Conservation (phyloP, 2,797 vertebrate species). For the Sebastes iracundus region DNA sequence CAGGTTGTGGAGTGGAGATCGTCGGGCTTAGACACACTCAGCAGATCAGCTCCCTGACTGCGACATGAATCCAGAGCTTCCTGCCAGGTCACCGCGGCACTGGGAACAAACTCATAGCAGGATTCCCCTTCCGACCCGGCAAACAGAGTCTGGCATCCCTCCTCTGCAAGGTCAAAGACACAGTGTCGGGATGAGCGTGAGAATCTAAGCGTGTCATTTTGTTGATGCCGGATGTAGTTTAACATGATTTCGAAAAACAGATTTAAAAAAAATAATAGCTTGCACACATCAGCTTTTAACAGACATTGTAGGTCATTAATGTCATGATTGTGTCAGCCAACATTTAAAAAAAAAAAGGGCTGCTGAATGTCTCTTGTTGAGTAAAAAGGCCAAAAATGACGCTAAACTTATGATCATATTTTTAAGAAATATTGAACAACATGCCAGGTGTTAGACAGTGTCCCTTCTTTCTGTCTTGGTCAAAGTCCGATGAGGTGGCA, state of each 20-base stretch:
- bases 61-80: constrained; percentile 91
- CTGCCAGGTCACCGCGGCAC: constrained; percentile 89
- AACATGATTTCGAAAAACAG: neutral
- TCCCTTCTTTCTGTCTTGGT: constrained; percentile 84
- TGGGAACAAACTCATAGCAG: constrained; percentile 92
- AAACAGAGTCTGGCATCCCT: constrained; percentile 87
- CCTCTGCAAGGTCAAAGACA: constrained; percentile 81
- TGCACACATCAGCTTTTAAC: neutral
- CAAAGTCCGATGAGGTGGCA: constrained; percentile 84
- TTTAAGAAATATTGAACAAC: constrained; percentile 25
- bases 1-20: constrained; percentile 78
- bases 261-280: neutral
- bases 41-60: constrained; percentile 91
- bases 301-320: neutral
- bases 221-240: neutral
- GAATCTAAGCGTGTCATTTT: neutral
- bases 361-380: neutral
- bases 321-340: neutral
- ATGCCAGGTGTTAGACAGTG: constrained; percentile 89
- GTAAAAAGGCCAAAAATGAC: neutral
- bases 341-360: neutral
- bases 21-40: constrained; percentile 83
- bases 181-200: neutral
- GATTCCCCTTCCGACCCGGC: constrained; percentile 71
- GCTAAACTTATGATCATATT: neutral